phyloP scores from a whole-genome alignment of 1,140 invertebrate genomes.

The Magallana gigas region DNA sequence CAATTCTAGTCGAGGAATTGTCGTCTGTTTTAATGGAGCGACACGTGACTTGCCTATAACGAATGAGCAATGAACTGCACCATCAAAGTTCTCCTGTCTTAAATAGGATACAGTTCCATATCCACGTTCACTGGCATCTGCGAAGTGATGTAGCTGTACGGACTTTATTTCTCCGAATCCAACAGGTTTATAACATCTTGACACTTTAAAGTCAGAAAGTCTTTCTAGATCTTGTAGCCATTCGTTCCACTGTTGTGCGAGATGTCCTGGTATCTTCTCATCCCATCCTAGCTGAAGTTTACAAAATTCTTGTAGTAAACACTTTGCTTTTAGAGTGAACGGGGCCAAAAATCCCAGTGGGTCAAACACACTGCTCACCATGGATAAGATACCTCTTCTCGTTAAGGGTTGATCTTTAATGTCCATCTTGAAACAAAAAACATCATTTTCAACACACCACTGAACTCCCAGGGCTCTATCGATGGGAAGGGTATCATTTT shows the following conservation, averaged over 20 bases:
- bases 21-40: slow-evolving; percentile 53
- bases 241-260: slow-evolving; percentile 43
- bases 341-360: slow-evolving; percentile 56
- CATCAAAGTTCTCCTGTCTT: slow-evolving; percentile 43
- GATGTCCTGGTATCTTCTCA: slow-evolving; percentile 36
- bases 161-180: slow-evolving; percentile 15
- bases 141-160: slow-evolving; percentile 66
- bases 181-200: slow-evolving; percentile 38
- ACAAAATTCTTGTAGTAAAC: slow-evolving; percentile 50
- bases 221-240: slow-evolving; percentile 44
- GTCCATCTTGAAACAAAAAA: slow-evolving; percentile 55
- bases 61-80: slow-evolving; percentile 57
- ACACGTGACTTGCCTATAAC: slow-evolving; percentile 66
- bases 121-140: slow-evolving; percentile 66
- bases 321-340: slow-evolving; percentile 46
- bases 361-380: slow-evolving; percentile 56
- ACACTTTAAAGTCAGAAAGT: slow-evolving; percentile 8
- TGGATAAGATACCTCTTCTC: slow-evolving; percentile 53
- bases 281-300: slow-evolving; percentile 52
- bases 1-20: slow-evolving; percentile 56
- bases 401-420: slow-evolving; percentile 39
- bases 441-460: slow-evolving; percentile 61
- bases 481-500: slow-evolving; percentile 52
- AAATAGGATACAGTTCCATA: slow-evolving; percentile 68
- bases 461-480: slow-evolving; percentile 61